Percentiles rank a stretch among this genome's conserved stretches.
Conservation (phyloP, 2,888 invertebrate species). For the Amphipoea oculea region DNA sequence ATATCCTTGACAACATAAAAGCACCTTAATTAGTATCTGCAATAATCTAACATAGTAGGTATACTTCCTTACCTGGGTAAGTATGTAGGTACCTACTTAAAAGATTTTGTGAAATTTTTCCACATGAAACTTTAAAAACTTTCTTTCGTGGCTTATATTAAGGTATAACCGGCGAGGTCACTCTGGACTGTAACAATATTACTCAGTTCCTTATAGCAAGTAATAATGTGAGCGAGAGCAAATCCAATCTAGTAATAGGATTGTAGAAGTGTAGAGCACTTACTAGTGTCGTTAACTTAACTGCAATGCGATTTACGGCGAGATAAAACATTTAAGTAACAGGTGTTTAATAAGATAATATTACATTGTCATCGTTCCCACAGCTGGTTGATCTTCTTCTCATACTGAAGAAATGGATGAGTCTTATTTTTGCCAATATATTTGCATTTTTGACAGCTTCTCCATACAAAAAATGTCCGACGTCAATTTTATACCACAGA, state of each 20-base stretch:
- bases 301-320: conserved; percentile 4
- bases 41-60: not conserved
- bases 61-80: not conserved
- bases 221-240: conserved; percentile 21
- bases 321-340: conserved; percentile 8
- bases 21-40: not conserved
- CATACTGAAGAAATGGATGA: not conserved
- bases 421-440: too few species aligned
- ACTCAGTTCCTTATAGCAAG: conserved; percentile 9
- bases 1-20: not conserved
- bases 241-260: conserved; percentile 38
- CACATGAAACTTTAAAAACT: not conserved
- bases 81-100: too few species aligned
- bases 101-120: not conserved
- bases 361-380: too few species aligned
- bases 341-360: not conserved
- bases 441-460: too few species aligned
- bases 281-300: conserved; percentile 16
- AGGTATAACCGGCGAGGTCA: conserved; percentile 2
- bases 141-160: conserved; percentile 2
- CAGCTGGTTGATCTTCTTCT: not conserved
- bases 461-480: too few species aligned
- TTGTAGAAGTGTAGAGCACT: conserved; percentile 11
- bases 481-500: too few species aligned
- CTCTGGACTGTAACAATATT: conserved; percentile 3